Conservation (phyloP, 2,888 invertebrate genomes). For the Eilema caniola region DNA sequence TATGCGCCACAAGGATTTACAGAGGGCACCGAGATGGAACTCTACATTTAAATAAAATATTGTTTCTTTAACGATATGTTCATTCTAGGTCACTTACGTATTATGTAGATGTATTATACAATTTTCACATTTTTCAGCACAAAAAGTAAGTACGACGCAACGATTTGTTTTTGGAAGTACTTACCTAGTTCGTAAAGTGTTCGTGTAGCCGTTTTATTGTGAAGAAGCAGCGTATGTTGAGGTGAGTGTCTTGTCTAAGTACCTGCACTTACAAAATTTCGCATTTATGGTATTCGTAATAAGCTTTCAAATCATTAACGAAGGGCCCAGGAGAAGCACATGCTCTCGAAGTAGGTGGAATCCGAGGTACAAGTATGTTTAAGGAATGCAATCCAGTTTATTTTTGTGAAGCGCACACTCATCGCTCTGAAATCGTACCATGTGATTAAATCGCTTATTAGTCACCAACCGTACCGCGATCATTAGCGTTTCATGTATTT, state of each 20-base stretch:
- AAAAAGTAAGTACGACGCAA: too few species aligned
- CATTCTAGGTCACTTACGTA: background rate
- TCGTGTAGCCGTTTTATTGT: background rate
- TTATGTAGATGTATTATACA: background rate
- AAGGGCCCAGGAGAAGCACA: background rate
- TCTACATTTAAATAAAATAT: constrained; percentile 17
- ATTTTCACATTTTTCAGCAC: too few species aligned
- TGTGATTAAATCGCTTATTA: constrained; percentile 71
- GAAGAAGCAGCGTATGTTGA: too few species aligned
- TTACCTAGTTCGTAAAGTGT: background rate
- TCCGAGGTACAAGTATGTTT: constrained; percentile 63
- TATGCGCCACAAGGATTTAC: constrained; percentile 68
- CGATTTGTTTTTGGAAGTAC: too few species aligned
- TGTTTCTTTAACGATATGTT: background rate
- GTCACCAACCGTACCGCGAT: constrained; percentile 60
- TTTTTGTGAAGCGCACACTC: constrained; percentile 66
- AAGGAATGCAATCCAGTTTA: constrained; percentile 74
- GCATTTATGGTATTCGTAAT: background rate
- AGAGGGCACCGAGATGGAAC: constrained; percentile 53
- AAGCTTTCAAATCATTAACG: background rate
- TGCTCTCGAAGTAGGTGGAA: constrained; percentile 58
- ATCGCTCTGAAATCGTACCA: constrained; percentile 46
- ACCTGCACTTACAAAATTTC: background rate
- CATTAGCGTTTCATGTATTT: constrained; percentile 37
- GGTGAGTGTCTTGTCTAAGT: too few species aligned